Percentiles rank a stretch among this genome's conserved stretches.
Conservation (phyloP, 2,888 invertebrate genomes). For the Electrophaes corylata region DNA sequence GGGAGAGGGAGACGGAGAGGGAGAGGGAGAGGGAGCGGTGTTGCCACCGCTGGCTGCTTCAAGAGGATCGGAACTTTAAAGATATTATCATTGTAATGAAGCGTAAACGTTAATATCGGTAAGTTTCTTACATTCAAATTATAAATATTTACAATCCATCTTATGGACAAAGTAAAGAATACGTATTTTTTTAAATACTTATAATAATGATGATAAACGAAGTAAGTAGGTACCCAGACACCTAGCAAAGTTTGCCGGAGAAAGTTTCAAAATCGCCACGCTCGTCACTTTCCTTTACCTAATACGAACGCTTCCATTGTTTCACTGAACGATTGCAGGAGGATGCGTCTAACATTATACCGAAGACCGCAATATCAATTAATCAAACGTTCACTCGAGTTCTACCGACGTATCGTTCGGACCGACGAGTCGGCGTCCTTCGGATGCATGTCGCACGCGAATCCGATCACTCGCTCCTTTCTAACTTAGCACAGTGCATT, state of each 20-base stretch:
- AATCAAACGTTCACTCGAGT: not conserved
- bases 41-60: not conserved
- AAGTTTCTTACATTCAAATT: not conserved
- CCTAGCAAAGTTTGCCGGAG: slow-evolving; percentile 6
- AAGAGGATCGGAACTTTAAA: no score
- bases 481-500: no score
- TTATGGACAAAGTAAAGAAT: slow-evolving; percentile 28
- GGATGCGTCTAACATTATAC: no score
- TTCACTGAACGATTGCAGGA: no score
- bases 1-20: no score
- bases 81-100: not conserved
- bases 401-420: no score
- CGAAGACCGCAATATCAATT: no score
- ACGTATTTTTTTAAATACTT: slow-evolving; percentile 8
- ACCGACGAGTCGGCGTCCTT: no score
- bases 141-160: slow-evolving; percentile 34
- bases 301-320: not conserved
- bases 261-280: not conserved
- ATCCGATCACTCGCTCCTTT: no score
- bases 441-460: no score
- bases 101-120: not conserved
- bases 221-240: no score
- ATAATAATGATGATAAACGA: slow-evolving; percentile 12
- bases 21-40: no score
- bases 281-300: not conserved